Conservation (phyloP, 2,888 invertebrate species). For the Microdon myrmicae region DNA sequence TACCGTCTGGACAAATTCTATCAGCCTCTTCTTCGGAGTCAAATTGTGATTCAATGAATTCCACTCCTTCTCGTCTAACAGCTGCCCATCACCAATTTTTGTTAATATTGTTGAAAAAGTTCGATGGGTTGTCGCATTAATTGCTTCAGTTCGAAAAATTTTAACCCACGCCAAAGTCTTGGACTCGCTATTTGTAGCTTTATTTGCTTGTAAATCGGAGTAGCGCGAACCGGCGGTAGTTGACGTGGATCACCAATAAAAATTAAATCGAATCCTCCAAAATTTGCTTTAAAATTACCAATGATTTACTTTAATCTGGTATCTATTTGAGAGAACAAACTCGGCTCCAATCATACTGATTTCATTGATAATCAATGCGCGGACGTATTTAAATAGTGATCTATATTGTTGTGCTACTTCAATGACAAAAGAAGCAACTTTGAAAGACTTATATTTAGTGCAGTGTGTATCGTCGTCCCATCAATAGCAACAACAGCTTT, state of each 20-base stretch:
- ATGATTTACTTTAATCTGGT: slow-evolving; percentile 59
- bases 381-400: slow-evolving; percentile 48
- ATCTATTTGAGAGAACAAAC: slow-evolving; percentile 56
- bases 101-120: no score
- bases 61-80: slow-evolving; percentile 44
- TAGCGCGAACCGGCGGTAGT: slow-evolving; percentile 59
- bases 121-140: no score
- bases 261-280: slow-evolving; percentile 60
- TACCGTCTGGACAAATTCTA: slow-evolving; percentile 52
- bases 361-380: slow-evolving; percentile 60
- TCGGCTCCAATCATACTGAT: slow-evolving; percentile 60
- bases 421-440: slow-evolving; percentile 48
- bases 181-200: slow-evolving; percentile 50
- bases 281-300: slow-evolving; percentile 55
- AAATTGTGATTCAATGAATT: slow-evolving; percentile 36
- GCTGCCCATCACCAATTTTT: no score
- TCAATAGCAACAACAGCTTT: no score
- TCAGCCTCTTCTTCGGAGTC: slow-evolving; percentile 46
- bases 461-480: neutral
- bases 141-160: no score
- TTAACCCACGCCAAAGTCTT: slow-evolving; percentile 56
- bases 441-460: slow-evolving; percentile 54
- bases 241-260: slow-evolving; percentile 62
- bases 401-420: slow-evolving; percentile 51
- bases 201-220: slow-evolving; percentile 56